Evolutionary conservation across 1,140 invertebrate genomes (phyloP).

Genomic region (Drosophila tani): DNA sequence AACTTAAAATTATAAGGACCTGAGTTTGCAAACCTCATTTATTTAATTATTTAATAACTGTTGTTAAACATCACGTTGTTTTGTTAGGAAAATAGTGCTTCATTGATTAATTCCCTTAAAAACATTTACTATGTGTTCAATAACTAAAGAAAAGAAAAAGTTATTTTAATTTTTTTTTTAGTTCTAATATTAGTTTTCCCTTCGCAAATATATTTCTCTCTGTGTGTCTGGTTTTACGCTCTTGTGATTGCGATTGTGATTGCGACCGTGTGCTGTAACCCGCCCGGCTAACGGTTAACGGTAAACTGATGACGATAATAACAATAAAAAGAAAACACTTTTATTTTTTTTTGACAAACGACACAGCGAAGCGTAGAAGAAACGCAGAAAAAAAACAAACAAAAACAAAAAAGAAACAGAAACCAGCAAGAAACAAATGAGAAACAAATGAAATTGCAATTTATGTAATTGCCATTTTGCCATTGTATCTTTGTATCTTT

Average conservation of each 20-base stretch:
- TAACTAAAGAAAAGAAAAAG: too few relatives aligned
- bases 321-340: slow-evolving; percentile 41
- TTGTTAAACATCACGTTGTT: too few relatives aligned
- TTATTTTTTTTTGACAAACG: slow-evolving; percentile 38
- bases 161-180: too few relatives aligned
- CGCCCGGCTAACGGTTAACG: slow-evolving; percentile 67
- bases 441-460: slow-evolving; percentile 74
- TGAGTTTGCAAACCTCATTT: too few relatives aligned
- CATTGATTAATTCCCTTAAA: too few relatives aligned
- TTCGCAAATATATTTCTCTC: slow-evolving; percentile 7
- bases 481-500: slow-evolving; percentile 24
- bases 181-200: neutral
- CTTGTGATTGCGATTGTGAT: slow-evolving; percentile 30
- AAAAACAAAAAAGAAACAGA: neutral
- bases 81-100: too few relatives aligned
- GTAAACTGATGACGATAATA: slow-evolving; percentile 56
- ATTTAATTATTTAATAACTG: too few relatives aligned
- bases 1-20: neutral
- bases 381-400: slow-evolving; percentile 3
- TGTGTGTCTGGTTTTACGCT: slow-evolving; percentile 35
- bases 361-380: slow-evolving; percentile 45
- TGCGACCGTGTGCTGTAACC: slow-evolving; percentile 59
- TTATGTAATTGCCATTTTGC: slow-evolving; percentile 67
- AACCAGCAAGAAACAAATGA: slow-evolving; percentile 36
- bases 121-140: too few relatives aligned